A percentile compares a stretch with the other conserved stretches of the same genome.
phyloP scores from a whole-genome alignment of 2,888 invertebrate species.

The Reticulitermes lucifugus region DNA sequence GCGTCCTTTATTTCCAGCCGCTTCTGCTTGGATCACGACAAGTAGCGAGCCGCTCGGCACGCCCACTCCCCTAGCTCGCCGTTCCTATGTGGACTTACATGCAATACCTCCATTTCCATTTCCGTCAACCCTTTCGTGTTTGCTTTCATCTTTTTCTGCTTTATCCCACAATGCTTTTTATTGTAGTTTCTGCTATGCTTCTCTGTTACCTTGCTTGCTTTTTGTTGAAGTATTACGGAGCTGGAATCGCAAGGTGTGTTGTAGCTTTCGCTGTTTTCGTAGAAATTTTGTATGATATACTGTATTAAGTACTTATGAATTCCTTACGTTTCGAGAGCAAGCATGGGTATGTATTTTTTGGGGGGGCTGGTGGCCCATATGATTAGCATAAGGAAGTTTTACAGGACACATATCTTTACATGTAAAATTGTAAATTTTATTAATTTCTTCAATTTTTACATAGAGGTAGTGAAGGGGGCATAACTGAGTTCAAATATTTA shows the following conservation, averaged over 20 bases:
- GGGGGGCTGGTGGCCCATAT: no score
- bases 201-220: neutral
- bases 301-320: no score
- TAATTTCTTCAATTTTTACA: no score
- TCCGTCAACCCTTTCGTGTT: constrained; percentile 35
- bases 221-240: neutral
- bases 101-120: constrained; percentile 34
- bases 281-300: no score
- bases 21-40: constrained; percentile 27
- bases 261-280: no score
- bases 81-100: neutral
- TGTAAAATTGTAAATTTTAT: no score
- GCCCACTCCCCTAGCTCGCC: neutral
- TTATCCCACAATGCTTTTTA: constrained; percentile 13
- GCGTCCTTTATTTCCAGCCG: constrained; percentile 32
- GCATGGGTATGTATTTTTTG: no score
- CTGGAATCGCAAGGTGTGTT: neutral
- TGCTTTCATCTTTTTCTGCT: constrained; percentile 14
- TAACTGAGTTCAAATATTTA: no score
- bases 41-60: neutral
- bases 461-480: no score
- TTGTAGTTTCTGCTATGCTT: neutral
- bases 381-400: no score
- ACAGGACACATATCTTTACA: no score
- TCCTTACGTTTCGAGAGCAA: no score